Conservation (phyloP, 2,797 vertebrate genomes). For the Argya squamiceps region DNA sequence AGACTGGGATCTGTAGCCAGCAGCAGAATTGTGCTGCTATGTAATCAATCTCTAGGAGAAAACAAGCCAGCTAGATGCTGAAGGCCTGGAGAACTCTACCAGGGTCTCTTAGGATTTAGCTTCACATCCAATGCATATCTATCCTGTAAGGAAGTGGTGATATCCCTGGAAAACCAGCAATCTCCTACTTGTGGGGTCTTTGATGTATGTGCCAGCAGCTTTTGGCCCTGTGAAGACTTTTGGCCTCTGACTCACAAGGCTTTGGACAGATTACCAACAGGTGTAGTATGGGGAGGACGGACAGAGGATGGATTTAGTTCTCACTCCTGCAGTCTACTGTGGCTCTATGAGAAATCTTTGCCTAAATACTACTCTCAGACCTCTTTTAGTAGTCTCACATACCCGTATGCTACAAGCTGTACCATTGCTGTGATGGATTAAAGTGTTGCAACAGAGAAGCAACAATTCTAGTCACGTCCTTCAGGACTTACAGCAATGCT, state of each 20-base stretch:
- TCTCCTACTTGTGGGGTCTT: background rate
- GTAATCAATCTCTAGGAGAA: background rate
- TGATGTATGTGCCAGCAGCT: background rate
- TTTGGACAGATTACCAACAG: background rate
- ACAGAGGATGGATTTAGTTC: background rate
- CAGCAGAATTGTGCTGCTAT: background rate
- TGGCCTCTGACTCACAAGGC: background rate
- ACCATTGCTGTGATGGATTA: background rate
- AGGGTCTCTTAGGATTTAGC: background rate
- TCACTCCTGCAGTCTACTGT: background rate
- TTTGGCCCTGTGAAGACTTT: background rate
- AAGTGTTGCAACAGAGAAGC: background rate
- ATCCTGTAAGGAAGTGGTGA: background rate
- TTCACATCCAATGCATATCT: background rate
- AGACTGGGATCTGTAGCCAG: background rate
- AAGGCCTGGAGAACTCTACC: background rate
- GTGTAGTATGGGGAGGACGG: background rate
- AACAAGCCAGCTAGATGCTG: background rate
- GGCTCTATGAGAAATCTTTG: background rate
- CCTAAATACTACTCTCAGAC: background rate
- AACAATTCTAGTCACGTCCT: background rate
- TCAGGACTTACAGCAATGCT: background rate
- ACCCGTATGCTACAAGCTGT: background rate
- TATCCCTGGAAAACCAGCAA: background rate
- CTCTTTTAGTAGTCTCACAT: background rate